A percentile compares a stretch with the other conserved stretches of the same genome.
Evolutionary conservation across 2,113 vertebrate species (phyloP).

Genomic region (Microcebus griseorufus): DNA sequence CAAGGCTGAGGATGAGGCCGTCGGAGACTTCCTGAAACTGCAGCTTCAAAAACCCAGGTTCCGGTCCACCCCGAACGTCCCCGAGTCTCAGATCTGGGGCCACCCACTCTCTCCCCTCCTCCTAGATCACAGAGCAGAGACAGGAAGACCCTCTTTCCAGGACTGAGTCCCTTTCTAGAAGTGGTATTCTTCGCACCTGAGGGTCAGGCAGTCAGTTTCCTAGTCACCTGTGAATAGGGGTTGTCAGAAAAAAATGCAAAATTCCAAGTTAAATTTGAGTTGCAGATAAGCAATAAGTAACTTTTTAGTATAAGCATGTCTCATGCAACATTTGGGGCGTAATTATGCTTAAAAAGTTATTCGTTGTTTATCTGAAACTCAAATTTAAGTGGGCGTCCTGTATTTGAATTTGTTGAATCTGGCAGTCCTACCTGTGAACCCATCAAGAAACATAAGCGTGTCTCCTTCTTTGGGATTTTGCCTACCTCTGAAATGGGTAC

Average conservation of each 20-base stretch:
- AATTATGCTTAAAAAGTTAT: not conserved
- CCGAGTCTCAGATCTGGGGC: not conserved
- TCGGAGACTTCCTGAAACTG: not conserved
- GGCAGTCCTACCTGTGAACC: not conserved
- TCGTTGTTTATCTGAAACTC: not conserved
- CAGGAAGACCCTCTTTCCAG: not conserved
- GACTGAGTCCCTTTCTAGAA: not conserved
- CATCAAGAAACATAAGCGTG: too few species aligned
- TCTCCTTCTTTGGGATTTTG: not conserved
- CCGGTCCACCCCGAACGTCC: rapidly evolving
- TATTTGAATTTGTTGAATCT: not conserved
- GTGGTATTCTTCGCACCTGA: not conserved
- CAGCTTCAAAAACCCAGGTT: conserved; percentile 72
- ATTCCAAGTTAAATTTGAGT: not conserved
- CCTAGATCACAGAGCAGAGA: not conserved
- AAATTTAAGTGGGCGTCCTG: not conserved
- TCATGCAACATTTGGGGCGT: not conserved
- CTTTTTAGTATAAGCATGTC: not conserved
- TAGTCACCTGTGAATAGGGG: not conserved
- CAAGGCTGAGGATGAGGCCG: rapidly evolving
- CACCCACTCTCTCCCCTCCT: not conserved
- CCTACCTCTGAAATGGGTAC: not conserved
- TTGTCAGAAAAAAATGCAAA: not conserved
- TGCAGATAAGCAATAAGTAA: not conserved
- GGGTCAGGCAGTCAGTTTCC: not conserved